Percentiles rank a stretch among this genome's conserved stretches.
These are phyloP conservation scores for Celastrina argiolus DNA, from an alignment of 2,888 invertebrate genomes.

Conservation along the genomic window DNA sequence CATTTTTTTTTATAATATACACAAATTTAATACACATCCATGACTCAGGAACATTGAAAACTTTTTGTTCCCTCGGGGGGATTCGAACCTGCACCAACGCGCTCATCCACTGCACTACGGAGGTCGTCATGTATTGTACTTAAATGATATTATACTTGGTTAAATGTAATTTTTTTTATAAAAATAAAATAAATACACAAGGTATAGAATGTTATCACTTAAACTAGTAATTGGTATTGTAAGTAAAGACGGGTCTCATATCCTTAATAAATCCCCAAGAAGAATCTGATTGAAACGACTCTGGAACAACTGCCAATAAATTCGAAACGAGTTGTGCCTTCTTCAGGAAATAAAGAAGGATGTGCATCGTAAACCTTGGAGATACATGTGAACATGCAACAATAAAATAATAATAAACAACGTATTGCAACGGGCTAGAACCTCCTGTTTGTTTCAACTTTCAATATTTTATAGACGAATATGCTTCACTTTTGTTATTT, in stretches of 20 bases:
- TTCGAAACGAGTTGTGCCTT: slow-evolving; percentile 36
- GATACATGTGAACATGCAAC: slow-evolving; percentile 58
- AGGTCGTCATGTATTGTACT: too few relatives aligned
- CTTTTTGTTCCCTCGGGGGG: too few relatives aligned
- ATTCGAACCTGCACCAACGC: too few relatives aligned
- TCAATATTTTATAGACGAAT: not conserved
- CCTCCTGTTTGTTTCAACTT: slow-evolving; percentile 9
- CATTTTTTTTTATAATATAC: too few relatives aligned
- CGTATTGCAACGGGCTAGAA: slow-evolving; percentile 51
- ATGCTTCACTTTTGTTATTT: not conserved
- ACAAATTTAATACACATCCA: too few relatives aligned
- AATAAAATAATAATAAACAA: slow-evolving; percentile 59
- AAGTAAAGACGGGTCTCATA: not conserved
- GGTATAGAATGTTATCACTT: not conserved
- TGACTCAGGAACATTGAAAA: too few relatives aligned
- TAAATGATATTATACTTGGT: too few relatives aligned
- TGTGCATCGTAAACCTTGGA: slow-evolving; percentile 62
- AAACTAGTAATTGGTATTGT: slow-evolving; percentile 19
- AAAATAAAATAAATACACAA: not conserved
- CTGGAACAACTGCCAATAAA: slow-evolving; percentile 46
- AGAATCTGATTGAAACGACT: slow-evolving; percentile 26
- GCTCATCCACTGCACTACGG: too few relatives aligned
- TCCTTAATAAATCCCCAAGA: slow-evolving; percentile 20
- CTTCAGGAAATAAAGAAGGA: slow-evolving; percentile 58
- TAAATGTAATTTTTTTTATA: too few relatives aligned